Percentiles rank a stretch among this genome's conserved stretches.
Conservation (phyloP, 2,888 invertebrate genomes). For the Polyommatus icarus region DNA sequence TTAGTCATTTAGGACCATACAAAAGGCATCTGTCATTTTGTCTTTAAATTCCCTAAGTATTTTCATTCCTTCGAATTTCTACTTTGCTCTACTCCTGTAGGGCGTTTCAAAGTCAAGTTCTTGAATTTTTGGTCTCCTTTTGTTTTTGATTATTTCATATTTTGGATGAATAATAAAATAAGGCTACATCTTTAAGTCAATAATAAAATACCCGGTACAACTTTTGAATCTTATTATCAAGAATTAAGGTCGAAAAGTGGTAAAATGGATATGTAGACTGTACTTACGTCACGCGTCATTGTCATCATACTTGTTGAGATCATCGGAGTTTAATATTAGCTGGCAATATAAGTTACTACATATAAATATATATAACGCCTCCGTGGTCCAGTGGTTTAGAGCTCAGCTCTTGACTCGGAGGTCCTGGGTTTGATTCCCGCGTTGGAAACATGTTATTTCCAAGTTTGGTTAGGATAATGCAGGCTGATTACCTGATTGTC, state of each 20-base stretch:
- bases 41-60: neutral
- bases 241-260: neutral
- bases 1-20: neutral
- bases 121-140: neutral
- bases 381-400: too few relatives aligned
- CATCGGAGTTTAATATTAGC: neutral
- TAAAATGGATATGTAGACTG: neutral
- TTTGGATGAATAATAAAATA: neutral
- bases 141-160: neutral
- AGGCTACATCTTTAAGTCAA: neutral
- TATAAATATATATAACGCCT: too few relatives aligned
- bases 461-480: too few relatives aligned
- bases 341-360: neutral
- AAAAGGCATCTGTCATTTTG: neutral
- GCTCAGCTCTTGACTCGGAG: too few relatives aligned
- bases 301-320: constrained; percentile 10
- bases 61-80: neutral
- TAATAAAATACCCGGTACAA: neutral
- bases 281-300: constrained; percentile 10
- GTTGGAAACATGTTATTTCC: too few relatives aligned
- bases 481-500: too few relatives aligned
- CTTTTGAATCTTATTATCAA: too few relatives aligned
- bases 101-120: neutral
- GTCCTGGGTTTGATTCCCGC: too few relatives aligned
- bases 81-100: neutral